Conservation (phyloP, 2,113 vertebrate genomes). For the Alligator mississippiensis region DNA sequence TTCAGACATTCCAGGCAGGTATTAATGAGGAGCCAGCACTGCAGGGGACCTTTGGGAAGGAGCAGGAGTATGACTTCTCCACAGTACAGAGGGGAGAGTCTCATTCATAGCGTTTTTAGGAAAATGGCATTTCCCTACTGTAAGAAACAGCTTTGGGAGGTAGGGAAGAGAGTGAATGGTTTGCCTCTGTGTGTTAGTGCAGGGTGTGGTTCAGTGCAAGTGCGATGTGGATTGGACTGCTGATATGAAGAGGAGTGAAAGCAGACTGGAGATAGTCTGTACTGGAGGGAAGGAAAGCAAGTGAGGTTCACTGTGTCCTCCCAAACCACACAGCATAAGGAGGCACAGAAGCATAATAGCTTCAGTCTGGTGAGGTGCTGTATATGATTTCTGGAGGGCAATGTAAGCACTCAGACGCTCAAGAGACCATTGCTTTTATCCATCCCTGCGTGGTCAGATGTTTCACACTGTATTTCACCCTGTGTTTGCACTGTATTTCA, state of each 20-base stretch:
- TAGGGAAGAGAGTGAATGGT: no score
- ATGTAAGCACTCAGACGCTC: no score
- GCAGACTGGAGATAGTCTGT: background rate
- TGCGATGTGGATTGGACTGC: background rate
- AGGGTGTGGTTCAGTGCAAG: background rate
- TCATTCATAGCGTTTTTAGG: background rate
- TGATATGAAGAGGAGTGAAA: background rate
- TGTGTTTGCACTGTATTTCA: no score
- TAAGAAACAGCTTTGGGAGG: background rate
- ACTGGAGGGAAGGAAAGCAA: background rate
- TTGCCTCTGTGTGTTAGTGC: background rate
- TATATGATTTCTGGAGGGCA: no score
- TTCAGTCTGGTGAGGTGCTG: no score
- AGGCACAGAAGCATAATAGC: no score
- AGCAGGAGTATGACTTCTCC: background rate
- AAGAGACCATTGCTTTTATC: no score
- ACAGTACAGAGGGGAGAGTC: background rate
- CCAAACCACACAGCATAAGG: no score
- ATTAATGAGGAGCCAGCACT: background rate
- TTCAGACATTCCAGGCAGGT: background rate
- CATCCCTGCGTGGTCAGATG: no score
- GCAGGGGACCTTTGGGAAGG: background rate
- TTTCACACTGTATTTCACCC: no score
- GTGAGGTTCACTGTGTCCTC: no score
- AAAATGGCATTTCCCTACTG: background rate